A percentile compares a stretch with the other conserved stretches of the same genome.
These are phyloP conservation scores for Cryptotermes secundus DNA, from an alignment of 1,140 invertebrate genomes.

Conservation along the genomic window DNA sequence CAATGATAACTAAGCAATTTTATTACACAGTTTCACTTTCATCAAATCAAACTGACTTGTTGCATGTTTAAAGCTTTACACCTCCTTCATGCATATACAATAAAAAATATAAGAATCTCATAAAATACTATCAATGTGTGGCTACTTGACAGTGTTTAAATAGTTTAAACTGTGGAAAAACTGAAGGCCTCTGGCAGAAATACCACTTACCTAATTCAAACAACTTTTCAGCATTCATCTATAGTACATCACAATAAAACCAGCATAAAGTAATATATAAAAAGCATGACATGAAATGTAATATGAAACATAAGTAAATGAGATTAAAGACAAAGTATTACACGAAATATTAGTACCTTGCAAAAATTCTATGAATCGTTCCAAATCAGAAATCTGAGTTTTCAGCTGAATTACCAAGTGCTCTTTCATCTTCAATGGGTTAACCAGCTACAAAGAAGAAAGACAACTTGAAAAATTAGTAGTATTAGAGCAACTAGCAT, in stretches of 20 bases:
- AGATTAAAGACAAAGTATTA: background rate
- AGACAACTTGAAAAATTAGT: constrained; percentile 21
- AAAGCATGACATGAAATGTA: background rate
- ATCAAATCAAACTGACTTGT: too few relatives aligned
- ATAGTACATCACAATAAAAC: background rate
- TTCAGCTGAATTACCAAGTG: constrained; percentile 92
- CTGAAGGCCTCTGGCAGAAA: too few relatives aligned
- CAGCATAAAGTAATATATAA: background rate
- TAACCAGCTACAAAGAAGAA: constrained; percentile 75
- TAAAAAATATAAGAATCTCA: too few relatives aligned
- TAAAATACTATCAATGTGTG: too few relatives aligned
- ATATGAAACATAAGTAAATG: background rate
- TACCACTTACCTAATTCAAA: too few relatives aligned
- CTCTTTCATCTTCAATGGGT: constrained; percentile 94
- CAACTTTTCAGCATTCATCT: too few relatives aligned
- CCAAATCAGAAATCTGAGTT: constrained; percentile 94
- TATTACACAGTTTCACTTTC: too few relatives aligned
- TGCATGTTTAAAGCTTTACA: too few relatives aligned
- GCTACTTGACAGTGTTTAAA: too few relatives aligned
- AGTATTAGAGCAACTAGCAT: background rate
- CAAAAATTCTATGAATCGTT: constrained; percentile 94
- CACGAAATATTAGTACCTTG: constrained; percentile 62
- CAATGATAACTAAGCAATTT: too few relatives aligned
- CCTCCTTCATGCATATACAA: too few relatives aligned
- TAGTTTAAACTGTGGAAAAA: too few relatives aligned